A percentile compares a stretch with the other conserved stretches of the same genome.
Evolutionary conservation across 2,888 invertebrate species (phyloP).

Genomic region (Drosophila anceps): DNA sequence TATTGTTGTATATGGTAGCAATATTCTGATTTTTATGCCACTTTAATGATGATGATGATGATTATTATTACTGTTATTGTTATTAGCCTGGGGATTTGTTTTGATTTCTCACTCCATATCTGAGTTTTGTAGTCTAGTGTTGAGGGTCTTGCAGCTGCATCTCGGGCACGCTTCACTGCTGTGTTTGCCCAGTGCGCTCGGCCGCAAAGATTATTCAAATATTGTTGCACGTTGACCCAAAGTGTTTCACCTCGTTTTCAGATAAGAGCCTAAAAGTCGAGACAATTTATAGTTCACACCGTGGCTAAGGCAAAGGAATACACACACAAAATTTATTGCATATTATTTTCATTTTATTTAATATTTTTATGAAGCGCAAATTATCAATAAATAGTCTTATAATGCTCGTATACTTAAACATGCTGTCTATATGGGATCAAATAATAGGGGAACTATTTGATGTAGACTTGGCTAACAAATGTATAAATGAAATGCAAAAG

Average conservation of each 20-base stretch:
- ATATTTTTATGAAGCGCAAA: slow-evolving; percentile 66
- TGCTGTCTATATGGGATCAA: neutral
- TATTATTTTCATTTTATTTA: slow-evolving; percentile 52
- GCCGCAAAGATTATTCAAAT: slow-evolving; percentile 74
- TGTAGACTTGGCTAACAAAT: neutral
- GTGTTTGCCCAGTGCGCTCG: slow-evolving; percentile 37
- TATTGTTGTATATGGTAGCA: slow-evolving; percentile 75
- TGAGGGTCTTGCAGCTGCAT: slow-evolving; percentile 38
- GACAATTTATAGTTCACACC: slow-evolving; percentile 73
- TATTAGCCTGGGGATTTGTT: slow-evolving; percentile 59
- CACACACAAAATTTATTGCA: slow-evolving; percentile 62
- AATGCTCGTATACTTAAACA: neutral
- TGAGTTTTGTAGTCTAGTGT: slow-evolving; percentile 12
- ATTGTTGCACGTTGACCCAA: slow-evolving; percentile 75
- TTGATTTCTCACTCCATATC: slow-evolving; percentile 23
- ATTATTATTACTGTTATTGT: slow-evolving; percentile 48
- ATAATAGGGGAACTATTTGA: neutral
- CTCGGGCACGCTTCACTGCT: slow-evolving; percentile 19
- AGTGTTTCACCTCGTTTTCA: slow-evolving; percentile 58
- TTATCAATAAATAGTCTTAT: slow-evolving; percentile 54
- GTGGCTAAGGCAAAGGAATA: slow-evolving; percentile 11
- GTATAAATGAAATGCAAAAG: neutral
- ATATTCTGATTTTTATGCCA: slow-evolving; percentile 74
- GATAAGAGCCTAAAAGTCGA: slow-evolving; percentile 58
- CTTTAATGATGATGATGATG: slow-evolving; percentile 67